These are phyloP conservation scores for Malacoraja senta DNA, from an alignment of 2,797 vertebrate genomes.

Conservation along the genomic window DNA sequence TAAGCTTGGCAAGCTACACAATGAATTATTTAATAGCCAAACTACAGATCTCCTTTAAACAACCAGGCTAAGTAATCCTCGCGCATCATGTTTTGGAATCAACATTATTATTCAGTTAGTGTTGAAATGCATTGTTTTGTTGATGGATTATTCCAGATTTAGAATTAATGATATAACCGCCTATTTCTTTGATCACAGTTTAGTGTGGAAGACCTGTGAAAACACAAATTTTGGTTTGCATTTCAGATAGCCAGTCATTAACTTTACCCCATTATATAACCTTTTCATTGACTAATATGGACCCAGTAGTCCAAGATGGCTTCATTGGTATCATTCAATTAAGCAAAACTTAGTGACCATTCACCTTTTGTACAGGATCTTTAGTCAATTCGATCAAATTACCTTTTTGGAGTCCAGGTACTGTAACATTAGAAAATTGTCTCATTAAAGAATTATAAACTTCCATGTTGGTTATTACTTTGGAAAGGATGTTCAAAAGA, in stretches of 20 bases:
- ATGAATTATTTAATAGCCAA: not conserved
- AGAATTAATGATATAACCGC: not conserved
- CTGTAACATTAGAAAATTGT: slow-evolving; percentile 18
- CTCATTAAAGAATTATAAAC: slow-evolving; percentile 19
- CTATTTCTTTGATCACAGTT: not conserved
- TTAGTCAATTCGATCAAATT: slow-evolving; percentile 6
- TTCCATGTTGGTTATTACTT: not conserved
- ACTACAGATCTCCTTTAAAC: not conserved
- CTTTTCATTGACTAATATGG: not conserved
- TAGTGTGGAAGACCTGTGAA: not conserved
- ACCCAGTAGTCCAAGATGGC: slow-evolving; percentile 27
- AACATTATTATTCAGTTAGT: not conserved
- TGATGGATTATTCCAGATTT: not conserved
- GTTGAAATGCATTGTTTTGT: not conserved
- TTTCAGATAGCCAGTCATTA: slow-evolving; percentile 9
- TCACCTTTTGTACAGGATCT: not conserved
- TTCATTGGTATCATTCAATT: slow-evolving; percentile 34
- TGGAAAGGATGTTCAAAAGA: slow-evolving; percentile 6
- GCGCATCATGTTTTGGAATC: not conserved
- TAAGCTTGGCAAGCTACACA: not conserved
- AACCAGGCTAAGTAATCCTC: not conserved
- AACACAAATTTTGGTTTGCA: not conserved
- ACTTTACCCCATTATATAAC: not conserved
- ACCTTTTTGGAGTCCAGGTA: not conserved
- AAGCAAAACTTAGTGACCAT: slow-evolving; percentile 38